phyloP scores from a whole-genome alignment of 2,113 vertebrate genomes.

The Tachycineta bicolor region DNA sequence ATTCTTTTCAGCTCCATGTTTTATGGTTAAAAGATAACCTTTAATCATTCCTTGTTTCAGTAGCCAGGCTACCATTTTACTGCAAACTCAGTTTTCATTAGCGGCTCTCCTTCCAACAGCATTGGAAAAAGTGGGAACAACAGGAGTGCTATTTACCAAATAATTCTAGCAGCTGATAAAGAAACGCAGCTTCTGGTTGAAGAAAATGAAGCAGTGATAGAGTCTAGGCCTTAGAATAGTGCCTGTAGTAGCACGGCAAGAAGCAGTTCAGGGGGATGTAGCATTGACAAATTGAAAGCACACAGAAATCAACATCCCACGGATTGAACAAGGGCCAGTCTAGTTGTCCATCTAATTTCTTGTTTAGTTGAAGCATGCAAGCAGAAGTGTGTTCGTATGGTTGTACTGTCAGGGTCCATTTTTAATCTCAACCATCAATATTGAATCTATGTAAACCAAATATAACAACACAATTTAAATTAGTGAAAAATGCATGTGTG shows the following conservation, averaged over 20 bases:
- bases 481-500: neutral
- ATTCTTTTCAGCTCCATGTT: neutral
- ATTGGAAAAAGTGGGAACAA: neutral
- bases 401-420: neutral
- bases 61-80: neutral
- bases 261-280: neutral
- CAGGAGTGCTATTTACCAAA: neutral
- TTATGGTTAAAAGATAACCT: neutral
- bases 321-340: neutral
- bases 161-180: neutral
- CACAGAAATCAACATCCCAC: neutral
- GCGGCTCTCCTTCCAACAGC: neutral
- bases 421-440: neutral
- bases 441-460: neutral
- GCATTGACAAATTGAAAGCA: neutral
- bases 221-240: neutral
- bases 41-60: neutral
- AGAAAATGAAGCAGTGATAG: neutral
- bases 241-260: neutral
- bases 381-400: neutral
- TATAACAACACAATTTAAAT: neutral
- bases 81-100: neutral
- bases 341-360: neutral
- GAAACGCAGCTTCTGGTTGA: neutral
- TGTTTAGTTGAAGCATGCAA: neutral